Evolutionary conservation across 2,888 invertebrate species (phyloP).

Genomic region (Spodoptera littoralis): DNA sequence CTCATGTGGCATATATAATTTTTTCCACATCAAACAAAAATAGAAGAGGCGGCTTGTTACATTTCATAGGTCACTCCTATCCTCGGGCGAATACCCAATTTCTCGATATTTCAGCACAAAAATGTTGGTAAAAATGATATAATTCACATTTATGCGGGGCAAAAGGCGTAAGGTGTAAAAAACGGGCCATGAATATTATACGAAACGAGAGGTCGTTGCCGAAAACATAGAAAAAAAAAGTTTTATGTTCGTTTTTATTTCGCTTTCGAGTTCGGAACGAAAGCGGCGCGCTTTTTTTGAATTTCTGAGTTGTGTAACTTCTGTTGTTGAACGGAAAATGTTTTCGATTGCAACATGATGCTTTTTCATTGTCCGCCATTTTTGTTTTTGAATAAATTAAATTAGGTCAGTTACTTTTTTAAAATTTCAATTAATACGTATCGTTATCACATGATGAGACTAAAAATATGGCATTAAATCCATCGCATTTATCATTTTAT

Average conservation of each 20-base stretch:
- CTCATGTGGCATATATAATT: no score
- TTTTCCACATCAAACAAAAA: slow-evolving; percentile 9
- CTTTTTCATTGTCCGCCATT: slow-evolving; percentile 14
- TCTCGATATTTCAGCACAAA: slow-evolving; percentile 46
- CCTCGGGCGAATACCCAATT: slow-evolving; percentile 37
- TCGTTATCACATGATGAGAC: no score
- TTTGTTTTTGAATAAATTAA: background rate
- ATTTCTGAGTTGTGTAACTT: slow-evolving; percentile 54
- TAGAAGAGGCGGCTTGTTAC: slow-evolving; percentile 10
- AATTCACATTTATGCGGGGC: slow-evolving; percentile 58
- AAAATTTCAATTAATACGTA: no score
- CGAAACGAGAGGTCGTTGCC: slow-evolving; percentile 59
- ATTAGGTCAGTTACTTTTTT: background rate
- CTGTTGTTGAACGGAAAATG: slow-evolving; percentile 44
- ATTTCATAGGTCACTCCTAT: slow-evolving; percentile 19
- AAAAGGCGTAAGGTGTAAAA: slow-evolving; percentile 62
- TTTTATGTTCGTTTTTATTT: slow-evolving; percentile 61
- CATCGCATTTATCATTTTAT: no score
- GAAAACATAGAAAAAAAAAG: slow-evolving; percentile 60
- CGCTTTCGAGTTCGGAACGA: slow-evolving; percentile 24
- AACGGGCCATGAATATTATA: slow-evolving; percentile 67
- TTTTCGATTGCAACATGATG: slow-evolving; percentile 37
- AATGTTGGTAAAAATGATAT: slow-evolving; percentile 59
- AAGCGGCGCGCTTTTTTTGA: slow-evolving; percentile 43
- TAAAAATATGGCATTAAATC: no score